A percentile compares a stretch with the other conserved stretches of the same genome.
These are phyloP conservation scores for Aphelenchoides besseyi DNA, from an alignment of 1,140 invertebrate species.

Conservation along the genomic window DNA sequence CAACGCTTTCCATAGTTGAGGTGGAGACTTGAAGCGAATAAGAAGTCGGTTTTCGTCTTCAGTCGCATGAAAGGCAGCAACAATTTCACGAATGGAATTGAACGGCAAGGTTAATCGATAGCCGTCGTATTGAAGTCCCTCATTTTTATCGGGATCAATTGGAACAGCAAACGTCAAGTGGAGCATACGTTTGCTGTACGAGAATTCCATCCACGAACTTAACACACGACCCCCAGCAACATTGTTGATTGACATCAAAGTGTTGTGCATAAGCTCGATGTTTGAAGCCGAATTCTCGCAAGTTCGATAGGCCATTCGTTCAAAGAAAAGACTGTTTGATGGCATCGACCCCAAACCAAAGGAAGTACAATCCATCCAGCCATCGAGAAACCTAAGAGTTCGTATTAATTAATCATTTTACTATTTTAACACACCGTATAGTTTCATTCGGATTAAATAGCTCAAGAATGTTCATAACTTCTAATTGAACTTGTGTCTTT, in stretches of 20 bases:
- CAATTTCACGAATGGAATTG: background rate
- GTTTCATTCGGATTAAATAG: background rate
- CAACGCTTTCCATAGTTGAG: conserved; percentile 5
- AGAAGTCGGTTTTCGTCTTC: background rate
- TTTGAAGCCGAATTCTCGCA: conserved; percentile 10
- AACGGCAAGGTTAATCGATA: conserved; percentile 1
- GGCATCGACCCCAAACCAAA: conserved; percentile 15
- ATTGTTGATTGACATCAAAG: background rate
- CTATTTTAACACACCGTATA: background rate
- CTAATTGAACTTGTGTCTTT: background rate
- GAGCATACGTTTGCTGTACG: conserved; percentile 8
- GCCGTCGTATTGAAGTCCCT: background rate
- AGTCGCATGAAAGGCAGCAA: background rate
- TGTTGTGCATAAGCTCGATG: background rate
- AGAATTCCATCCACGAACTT: conserved; percentile 2
- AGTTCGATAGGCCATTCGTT: conserved; percentile 7
- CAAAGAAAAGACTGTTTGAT: background rate
- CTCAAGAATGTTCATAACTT: background rate
- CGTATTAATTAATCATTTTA: background rate
- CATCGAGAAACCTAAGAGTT: background rate
- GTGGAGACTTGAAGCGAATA: conserved; percentile 1
- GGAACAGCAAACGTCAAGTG: conserved; percentile 15
- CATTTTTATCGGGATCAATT: background rate
- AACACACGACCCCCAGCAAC: conserved; percentile 4
- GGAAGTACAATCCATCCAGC: conserved; percentile 12